Conservation (phyloP, 2,113 vertebrate genomes). For the Mustela lutreola region DNA sequence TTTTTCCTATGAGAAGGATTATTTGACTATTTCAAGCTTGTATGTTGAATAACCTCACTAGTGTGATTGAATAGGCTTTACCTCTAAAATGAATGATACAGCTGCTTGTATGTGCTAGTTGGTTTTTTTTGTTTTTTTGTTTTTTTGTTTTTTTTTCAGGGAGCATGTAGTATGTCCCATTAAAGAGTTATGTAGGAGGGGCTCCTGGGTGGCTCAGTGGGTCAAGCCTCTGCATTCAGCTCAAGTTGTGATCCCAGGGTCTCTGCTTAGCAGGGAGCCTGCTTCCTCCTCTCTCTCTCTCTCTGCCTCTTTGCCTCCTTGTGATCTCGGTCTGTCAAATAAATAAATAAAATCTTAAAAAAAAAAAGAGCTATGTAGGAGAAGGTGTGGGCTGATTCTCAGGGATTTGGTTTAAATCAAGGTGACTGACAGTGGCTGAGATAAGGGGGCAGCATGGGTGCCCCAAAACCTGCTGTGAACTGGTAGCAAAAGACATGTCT, state of each 20-base stretch:
- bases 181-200: not conserved
- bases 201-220: too few relatives aligned
- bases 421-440: not conserved
- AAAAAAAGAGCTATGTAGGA: not conserved
- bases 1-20: not conserved
- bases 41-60: not conserved
- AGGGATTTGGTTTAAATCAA: not conserved
- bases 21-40: constrained; percentile 10
- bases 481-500: not conserved
- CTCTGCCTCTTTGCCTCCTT: too few relatives aligned
- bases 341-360: too few relatives aligned
- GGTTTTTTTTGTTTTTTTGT: not conserved
- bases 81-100: not conserved
- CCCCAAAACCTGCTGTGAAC: not conserved
- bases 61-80: not conserved
- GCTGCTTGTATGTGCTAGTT: not conserved
- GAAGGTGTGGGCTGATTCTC: not conserved
- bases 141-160: not conserved
- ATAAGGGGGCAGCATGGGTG: not conserved
- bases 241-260: too few relatives aligned
- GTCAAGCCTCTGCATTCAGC: too few relatives aligned
- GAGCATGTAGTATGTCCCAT: not conserved
- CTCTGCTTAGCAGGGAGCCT: too few relatives aligned
- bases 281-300: too few relatives aligned
- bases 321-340: too few relatives aligned